Percentiles rank a stretch among this genome's conserved stretches.
phyloP scores from a whole-genome alignment of 1,140 invertebrate species.

The Drosophila truncata region DNA sequence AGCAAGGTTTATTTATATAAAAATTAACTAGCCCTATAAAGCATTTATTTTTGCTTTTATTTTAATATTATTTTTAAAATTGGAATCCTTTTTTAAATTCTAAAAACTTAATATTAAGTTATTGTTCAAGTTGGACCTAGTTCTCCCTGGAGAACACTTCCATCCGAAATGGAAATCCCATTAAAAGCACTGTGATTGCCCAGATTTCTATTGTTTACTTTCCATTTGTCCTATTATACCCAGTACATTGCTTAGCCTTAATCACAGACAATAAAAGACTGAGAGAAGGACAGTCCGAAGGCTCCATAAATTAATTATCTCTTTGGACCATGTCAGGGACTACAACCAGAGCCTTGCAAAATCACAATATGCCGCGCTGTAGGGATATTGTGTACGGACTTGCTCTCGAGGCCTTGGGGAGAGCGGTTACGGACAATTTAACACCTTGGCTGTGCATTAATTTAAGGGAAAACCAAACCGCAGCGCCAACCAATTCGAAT shows the following conservation, averaged over 20 bases:
- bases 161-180: not conserved
- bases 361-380: conserved; percentile 1
- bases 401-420: not conserved
- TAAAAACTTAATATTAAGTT: not conserved
- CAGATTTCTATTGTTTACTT: conserved; percentile 1
- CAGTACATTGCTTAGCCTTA: not conserved
- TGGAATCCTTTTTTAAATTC: too few species aligned
- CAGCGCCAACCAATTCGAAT: conserved; percentile 34
- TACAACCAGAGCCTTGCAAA: not conserved
- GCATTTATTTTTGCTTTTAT: too few species aligned
- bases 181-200: not conserved
- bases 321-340: conserved; percentile 13
- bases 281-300: not conserved
- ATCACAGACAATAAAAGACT: not conserved
- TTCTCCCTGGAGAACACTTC: not conserved
- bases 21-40: too few species aligned
- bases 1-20: too few species aligned
- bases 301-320: conserved; percentile 46
- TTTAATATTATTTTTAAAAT: too few species aligned
- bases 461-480: conserved; percentile 17
- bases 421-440: conserved; percentile 55
- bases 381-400: not conserved
- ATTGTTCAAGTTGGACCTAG: not conserved
- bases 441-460: conserved; percentile 44
- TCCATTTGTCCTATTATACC: conserved; percentile 9